Base-by-base conservation (phyloP, 92 coral and sea anemone genomes). In the Porites cylindrica region DNA sequence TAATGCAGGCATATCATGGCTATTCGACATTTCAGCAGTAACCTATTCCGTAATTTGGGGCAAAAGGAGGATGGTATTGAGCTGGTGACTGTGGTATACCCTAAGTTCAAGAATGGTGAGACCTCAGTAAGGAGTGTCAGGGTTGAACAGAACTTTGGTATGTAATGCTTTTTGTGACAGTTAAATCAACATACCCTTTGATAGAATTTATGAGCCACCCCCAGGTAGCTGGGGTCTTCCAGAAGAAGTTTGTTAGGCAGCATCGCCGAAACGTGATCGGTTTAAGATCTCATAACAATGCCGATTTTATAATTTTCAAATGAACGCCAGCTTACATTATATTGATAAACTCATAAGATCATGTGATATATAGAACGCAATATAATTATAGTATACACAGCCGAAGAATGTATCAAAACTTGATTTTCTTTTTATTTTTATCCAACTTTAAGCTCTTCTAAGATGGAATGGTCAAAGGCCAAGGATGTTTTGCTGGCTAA, bases 381-480 rank as follows among this genome's bases (percentile, higher is more conserved):
- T 38, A 38, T 38, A 38, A 38, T 38, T 0, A 70, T 51, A 70
- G 6, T 20, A 70, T 70, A 19, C 38, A 70, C 51, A 70, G 6
- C 74, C 74, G 7, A 3, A 70, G 14, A 26, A 68, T 32, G 32
- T 19, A 32, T 70, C n/a, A 62, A 20, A 62, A 80, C 63, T 59
- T 58, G 61, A 71, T 58, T 56, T 2, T 52, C 24, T 23, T 70
- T 51, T 82, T 67, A 47, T 82, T 82, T 82, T 66, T 63, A 67
- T 20, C 13, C 72, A 63, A 71, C 77, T 68, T 21, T 72, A 65
- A 82, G 79, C 58, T 67, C 78, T 54, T 70, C 72, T n/a, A 83
- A 73, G 72, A 83, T 83, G 88, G 81, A 83, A 75, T 83, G 88
- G 88, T 12, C 72, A 17, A 83, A 68, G 71, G 78, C 72, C 26